Evolutionary conservation across 2,888 invertebrate genomes (phyloP).

Genomic region (Xylota sylvarum): DNA sequence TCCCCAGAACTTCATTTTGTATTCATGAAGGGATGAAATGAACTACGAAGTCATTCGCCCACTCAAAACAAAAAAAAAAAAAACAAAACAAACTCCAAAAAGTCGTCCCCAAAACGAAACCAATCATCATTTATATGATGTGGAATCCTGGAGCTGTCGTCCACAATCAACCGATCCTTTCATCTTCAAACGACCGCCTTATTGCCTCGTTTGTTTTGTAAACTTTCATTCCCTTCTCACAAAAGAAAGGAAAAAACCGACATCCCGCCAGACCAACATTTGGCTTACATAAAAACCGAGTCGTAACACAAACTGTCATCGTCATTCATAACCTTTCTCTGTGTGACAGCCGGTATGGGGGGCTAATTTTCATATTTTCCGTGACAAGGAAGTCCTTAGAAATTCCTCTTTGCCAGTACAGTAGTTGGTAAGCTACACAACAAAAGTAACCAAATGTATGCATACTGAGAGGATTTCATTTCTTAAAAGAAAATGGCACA

Average conservation of each 20-base stretch:
- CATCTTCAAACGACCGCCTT: conserved; percentile 77
- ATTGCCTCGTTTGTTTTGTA: conserved; percentile 58
- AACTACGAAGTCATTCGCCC: conserved; percentile 20
- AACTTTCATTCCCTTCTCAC: conserved; percentile 36
- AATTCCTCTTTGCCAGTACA: conserved; percentile 51
- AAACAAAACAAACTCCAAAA: conserved; percentile 7
- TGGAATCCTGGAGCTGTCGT: conserved; percentile 79
- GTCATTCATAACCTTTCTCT: conserved; percentile 68
- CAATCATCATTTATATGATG: conserved; percentile 84
- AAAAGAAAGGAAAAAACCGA: not conserved
- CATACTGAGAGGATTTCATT: conserved; percentile 57
- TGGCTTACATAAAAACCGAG: conserved; percentile 76
- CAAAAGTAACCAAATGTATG: conserved; percentile 61
- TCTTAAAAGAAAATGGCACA: conserved; percentile 65
- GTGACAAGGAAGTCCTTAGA: conserved; percentile 82
- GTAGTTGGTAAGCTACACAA: conserved; percentile 11
- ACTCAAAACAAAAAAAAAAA: not conserved
- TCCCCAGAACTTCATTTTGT: conserved; percentile 25
- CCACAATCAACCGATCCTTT: conserved; percentile 75
- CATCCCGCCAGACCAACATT: conserved; percentile 63
- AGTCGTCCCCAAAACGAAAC: conserved; percentile 67
- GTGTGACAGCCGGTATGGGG: conserved; percentile 51
- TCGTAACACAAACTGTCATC: conserved; percentile 66
- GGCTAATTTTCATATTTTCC: conserved; percentile 84
- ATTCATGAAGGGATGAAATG: conserved; percentile 30